Evolutionary conservation across 2,797 vertebrate genomes (phyloP).

Genomic region (Hemibagrus guttatus): DNA sequence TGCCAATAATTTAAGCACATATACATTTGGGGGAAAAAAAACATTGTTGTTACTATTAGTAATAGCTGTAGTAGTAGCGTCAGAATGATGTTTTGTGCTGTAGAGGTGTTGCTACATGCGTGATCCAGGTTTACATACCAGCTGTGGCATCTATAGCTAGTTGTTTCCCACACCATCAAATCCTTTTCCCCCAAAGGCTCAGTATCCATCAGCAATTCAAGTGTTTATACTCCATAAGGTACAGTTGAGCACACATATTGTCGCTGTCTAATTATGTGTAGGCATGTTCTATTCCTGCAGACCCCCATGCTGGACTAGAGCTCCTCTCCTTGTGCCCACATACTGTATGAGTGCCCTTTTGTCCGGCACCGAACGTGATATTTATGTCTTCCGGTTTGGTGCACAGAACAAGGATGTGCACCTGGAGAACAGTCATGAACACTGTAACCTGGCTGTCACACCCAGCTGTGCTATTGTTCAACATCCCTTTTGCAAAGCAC

Average conservation of each 20-base stretch:
- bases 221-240: neutral
- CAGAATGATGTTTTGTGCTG: neutral
- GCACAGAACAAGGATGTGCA: neutral
- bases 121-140: neutral
- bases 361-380: neutral
- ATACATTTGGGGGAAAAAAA: neutral
- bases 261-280: constrained; percentile 10
- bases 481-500: neutral
- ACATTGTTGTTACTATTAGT: neutral
- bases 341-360: constrained; percentile 3
- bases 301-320: neutral
- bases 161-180: neutral
- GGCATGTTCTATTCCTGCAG: neutral
- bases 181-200: neutral
- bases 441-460: neutral
- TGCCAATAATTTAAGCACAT: neutral
- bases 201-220: neutral
- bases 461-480: neutral
- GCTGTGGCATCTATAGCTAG: constrained; percentile 10
- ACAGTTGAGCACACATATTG: constrained; percentile 1
- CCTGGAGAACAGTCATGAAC: constrained; percentile 1
- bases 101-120: neutral
- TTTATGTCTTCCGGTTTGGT: neutral
- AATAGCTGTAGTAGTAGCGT: neutral
- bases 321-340: neutral